Conservation (phyloP, 2,113 vertebrate genomes). For the Stegostoma tigrinum region DNA sequence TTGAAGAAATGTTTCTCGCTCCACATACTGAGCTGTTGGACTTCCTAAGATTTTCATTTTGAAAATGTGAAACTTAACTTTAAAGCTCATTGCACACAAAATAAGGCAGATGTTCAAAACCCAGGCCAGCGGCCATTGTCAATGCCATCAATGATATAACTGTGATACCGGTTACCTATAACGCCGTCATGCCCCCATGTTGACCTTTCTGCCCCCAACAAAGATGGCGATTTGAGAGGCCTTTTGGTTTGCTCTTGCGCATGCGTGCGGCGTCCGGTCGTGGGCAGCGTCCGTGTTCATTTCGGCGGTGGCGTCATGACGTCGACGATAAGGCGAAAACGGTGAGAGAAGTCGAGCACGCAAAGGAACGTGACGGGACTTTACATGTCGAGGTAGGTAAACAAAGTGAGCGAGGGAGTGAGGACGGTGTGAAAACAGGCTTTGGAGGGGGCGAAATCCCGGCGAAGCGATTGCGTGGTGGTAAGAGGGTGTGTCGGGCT, state of each 20-base stretch:
- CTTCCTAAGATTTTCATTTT: neutral
- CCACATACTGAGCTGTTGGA: neutral
- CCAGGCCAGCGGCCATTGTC: neutral
- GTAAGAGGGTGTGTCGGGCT: too few relatives aligned
- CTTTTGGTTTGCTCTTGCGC: neutral
- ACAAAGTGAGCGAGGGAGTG: neutral
- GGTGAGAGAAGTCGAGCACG: neutral
- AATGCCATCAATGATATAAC: neutral
- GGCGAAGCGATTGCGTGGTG: too few relatives aligned
- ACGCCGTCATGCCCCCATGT: neutral
- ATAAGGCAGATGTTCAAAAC: neutral
- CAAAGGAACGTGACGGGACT: too few relatives aligned
- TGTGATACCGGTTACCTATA: neutral
- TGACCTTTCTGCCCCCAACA: neutral
- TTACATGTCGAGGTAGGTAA: neutral
- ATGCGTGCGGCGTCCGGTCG: neutral
- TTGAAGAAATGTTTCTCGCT: neutral
- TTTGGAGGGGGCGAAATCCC: too few relatives aligned
- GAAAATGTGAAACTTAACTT: neutral
- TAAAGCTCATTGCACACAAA: neutral
- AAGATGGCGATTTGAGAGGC: neutral
- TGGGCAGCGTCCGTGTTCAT: neutral
- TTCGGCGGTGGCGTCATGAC: neutral
- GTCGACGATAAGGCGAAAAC: neutral
- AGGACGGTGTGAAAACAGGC: neutral